Evolutionary conservation across 1,140 invertebrate species (phyloP).

Genomic region (Drosophila miranda): DNA sequence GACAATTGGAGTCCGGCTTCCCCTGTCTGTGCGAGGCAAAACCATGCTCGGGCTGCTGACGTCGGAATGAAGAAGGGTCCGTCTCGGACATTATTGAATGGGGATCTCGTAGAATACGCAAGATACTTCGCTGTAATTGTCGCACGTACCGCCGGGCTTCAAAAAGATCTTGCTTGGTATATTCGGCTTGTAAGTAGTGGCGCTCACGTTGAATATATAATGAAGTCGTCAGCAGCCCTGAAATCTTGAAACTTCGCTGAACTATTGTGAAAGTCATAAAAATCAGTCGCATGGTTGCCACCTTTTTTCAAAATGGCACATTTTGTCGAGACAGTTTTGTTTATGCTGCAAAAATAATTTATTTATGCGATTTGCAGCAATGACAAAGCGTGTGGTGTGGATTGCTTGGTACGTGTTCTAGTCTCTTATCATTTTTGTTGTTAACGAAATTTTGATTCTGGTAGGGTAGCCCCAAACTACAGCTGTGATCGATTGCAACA

Average conservation of each 20-base stretch:
- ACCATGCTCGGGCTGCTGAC: slow-evolving; percentile 1
- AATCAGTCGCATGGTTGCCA: slow-evolving; percentile 56
- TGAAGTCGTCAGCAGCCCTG: slow-evolving; percentile 12
- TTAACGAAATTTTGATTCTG: too few relatives aligned
- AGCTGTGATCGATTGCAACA: too few relatives aligned
- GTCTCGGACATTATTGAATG: slow-evolving; percentile 53
- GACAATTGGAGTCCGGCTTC: slow-evolving; percentile 83
- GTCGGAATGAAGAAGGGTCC: slow-evolving; percentile 31
- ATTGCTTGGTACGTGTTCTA: too few relatives aligned
- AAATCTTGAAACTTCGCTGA: slow-evolving; percentile 49
- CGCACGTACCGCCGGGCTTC: slow-evolving; percentile 54
- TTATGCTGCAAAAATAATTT: neutral
- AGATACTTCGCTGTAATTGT: slow-evolving; percentile 53
- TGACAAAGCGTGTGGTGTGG: neutral
- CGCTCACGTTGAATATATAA: slow-evolving; percentile 46
- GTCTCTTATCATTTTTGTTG: too few relatives aligned
- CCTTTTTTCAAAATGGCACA: slow-evolving; percentile 40
- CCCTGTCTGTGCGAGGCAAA: slow-evolving; percentile 9
- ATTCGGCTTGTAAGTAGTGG: slow-evolving; percentile 22
- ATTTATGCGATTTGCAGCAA: neutral
- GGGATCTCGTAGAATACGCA: slow-evolving; percentile 56
- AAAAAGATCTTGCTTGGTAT: slow-evolving; percentile 31
- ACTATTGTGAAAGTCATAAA: slow-evolving; percentile 62
- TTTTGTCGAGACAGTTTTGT: slow-evolving; percentile 12
- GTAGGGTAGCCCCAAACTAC: too few relatives aligned